Evolutionary conservation across 2,113 vertebrate genomes (phyloP), one percentile per base, ranked within the genome.

Genomic region (Hemibagrus wyckioides): DNA sequence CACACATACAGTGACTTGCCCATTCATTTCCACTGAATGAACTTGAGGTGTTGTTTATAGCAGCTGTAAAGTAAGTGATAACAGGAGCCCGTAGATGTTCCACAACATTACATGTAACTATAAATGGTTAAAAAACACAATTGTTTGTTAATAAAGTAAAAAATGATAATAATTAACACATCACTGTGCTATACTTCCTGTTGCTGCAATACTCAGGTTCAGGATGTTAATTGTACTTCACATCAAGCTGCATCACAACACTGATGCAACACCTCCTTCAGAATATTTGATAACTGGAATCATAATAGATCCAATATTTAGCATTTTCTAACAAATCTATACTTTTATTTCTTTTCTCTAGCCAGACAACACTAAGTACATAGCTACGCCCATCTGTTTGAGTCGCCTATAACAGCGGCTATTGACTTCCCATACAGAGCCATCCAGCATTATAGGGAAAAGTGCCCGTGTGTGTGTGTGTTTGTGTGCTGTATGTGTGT

Each of bases 321-420:
- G 9, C 41, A 19, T 52, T n/a, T 17, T 33, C 15, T n/a, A 63
- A 50, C 19, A n/a, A 83, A 67, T 17, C 44, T 50, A 19, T 52
- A 67, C 28, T 63, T n/a, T n/a, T 7, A 82, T 65, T 63, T 82
- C 41, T 52, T 67, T 69, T 50, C 61, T 82, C 7, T 69, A 69
- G 10, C 48, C 39, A 69, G 33, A 25, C 65, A 28, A 14, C 30
- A 13, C 48, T 28, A 71, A 14, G 19, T 23, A 23, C 33, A 23
- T 6, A 44, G 36, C 56, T 41, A 8, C 83, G 36, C 44, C 28
- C 15, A 69, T 65, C 3, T 33, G 30, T 83, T 67, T 83, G 33
- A 30, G 30, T 50, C n/a, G 30, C 36, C 28, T 52, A 33, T 30
- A 83, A 33, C 44, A 36, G 63, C 25, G 63, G 25, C 48, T 50